phyloP scores from a whole-genome alignment of 2,113 vertebrate species.

The Junco hyemalis region DNA sequence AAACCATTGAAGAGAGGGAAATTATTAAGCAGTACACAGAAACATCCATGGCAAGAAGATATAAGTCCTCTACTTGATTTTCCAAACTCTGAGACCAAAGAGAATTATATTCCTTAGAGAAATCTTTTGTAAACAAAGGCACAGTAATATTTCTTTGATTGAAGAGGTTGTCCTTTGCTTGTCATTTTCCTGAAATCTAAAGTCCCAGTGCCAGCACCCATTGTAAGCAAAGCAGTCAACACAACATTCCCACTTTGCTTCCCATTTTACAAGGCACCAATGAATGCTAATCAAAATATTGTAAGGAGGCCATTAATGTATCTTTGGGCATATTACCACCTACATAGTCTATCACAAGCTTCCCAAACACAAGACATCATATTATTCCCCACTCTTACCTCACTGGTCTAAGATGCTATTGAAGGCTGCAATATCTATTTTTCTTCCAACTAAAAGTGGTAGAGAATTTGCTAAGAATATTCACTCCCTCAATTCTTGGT shows the following conservation, averaged over 20 bases:
- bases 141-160: background rate
- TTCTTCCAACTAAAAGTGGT: background rate
- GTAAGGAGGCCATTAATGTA: fast-evolving
- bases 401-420: background rate
- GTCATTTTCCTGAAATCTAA: background rate
- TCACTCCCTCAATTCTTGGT: background rate
- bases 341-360: background rate
- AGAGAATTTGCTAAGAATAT: background rate
- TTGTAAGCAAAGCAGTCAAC: background rate
- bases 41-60: background rate
- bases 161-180: background rate
- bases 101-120: background rate
- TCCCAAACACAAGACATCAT: background rate
- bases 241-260: background rate
- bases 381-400: background rate
- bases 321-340: background rate
- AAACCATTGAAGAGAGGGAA: background rate
- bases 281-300: background rate
- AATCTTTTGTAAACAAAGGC: background rate
- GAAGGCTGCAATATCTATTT: background rate
- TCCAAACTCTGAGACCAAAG: background rate
- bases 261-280: background rate
- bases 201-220: background rate
- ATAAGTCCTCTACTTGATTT: background rate
- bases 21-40: background rate